Percentiles rank a stretch among this genome's conserved stretches.
These are phyloP conservation scores for Carassius gibelio DNA, from an alignment of 2,113 vertebrate genomes.

Conservation along the genomic window DNA sequence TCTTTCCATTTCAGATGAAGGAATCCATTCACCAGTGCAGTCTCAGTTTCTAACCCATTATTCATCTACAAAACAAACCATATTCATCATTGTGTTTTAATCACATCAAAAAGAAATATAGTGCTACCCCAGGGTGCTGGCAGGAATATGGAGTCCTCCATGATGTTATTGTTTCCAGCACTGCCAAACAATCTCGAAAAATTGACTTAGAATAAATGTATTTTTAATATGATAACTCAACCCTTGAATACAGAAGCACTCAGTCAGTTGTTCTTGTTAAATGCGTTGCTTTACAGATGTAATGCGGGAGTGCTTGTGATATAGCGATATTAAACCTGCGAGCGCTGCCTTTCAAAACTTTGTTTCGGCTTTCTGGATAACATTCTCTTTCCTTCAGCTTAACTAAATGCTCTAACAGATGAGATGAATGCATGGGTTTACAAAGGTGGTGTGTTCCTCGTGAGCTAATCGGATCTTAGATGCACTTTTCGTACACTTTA, in stretches of 20 bases:
- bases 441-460: slow-evolving; percentile 18
- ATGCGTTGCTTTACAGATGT: slow-evolving; percentile 53
- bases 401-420: slow-evolving; percentile 50
- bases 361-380: slow-evolving; percentile 52
- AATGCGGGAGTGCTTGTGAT: slow-evolving; percentile 50
- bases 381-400: slow-evolving; percentile 53
- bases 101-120: slow-evolving; percentile 62
- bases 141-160: slow-evolving; percentile 53
- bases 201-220: slow-evolving; percentile 64
- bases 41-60: slow-evolving; percentile 48
- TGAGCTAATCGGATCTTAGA: background rate
- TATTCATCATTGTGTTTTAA: slow-evolving; percentile 62
- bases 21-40: slow-evolving; percentile 79
- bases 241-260: slow-evolving; percentile 55
- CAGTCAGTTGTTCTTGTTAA: slow-evolving; percentile 56
- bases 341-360: slow-evolving; percentile 53
- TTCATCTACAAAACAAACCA: slow-evolving; percentile 58
- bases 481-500: slow-evolving; percentile 34
- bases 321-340: slow-evolving; percentile 54
- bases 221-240: slow-evolving; percentile 63
- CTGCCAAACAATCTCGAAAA: slow-evolving; percentile 61
- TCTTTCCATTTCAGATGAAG: slow-evolving; percentile 74
- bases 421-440: slow-evolving; percentile 52
- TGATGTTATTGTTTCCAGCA: slow-evolving; percentile 61
- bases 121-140: slow-evolving; percentile 59